Conservation (phyloP, 2,888 invertebrate genomes). For the Tetragonisca angustula region DNA sequence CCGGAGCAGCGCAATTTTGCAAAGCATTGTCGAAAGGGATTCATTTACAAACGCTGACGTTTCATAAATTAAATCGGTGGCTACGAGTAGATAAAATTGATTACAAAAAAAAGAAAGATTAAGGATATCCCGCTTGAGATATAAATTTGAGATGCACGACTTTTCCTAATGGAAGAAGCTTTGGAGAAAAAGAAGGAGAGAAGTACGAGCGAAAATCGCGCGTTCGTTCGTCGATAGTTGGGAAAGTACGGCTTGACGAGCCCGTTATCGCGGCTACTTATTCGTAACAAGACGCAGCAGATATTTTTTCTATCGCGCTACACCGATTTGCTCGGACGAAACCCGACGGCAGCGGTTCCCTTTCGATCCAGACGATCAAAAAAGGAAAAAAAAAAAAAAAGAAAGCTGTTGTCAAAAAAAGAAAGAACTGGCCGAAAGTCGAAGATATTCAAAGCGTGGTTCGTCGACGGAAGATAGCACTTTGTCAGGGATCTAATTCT, state of each 20-base stretch:
- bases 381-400: no score
- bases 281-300: slow-evolving; percentile 67
- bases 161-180: slow-evolving; percentile 38
- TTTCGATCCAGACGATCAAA: no score
- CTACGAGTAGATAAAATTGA: slow-evolving; percentile 29
- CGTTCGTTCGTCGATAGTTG: slow-evolving; percentile 55
- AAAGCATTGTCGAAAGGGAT: background rate
- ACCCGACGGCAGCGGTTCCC: background rate
- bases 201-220: slow-evolving; percentile 56
- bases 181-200: background rate
- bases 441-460: background rate
- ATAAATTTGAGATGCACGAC: slow-evolving; percentile 47
- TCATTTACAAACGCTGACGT: background rate
- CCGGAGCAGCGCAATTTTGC: background rate
- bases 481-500: slow-evolving; percentile 24
- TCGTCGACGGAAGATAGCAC: background rate
- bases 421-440: background rate
- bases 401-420: background rate
- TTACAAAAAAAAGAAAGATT: slow-evolving; percentile 39
- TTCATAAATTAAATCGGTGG: background rate
- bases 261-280: slow-evolving; percentile 78
- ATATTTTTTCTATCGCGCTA: slow-evolving; percentile 30
- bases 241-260: slow-evolving; percentile 76
- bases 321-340: background rate
- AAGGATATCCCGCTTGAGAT: background rate